phyloP scores from a whole-genome alignment of 2,888 invertebrate genomes.

The Gastrophysa polygoni region DNA sequence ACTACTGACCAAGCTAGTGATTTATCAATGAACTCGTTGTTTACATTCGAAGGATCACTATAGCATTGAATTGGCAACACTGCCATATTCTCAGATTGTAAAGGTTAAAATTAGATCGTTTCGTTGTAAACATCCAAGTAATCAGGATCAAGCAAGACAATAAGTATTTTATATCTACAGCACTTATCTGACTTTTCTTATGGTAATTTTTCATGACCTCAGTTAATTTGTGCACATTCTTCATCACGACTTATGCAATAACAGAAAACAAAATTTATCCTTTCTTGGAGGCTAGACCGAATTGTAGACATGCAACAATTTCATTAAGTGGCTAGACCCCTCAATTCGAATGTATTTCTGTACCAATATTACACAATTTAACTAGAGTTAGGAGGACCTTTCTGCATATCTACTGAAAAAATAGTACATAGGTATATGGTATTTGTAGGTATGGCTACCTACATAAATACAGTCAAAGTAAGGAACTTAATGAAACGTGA shows the following conservation, averaged over 20 bases:
- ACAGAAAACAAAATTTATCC: neutral
- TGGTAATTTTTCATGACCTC: constrained; percentile 11
- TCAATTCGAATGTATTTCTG: too few relatives aligned
- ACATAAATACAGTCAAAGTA: too few relatives aligned
- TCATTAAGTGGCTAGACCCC: neutral
- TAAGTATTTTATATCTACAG: neutral
- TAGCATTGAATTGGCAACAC: neutral
- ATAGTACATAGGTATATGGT: too few relatives aligned
- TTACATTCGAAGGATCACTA: neutral
- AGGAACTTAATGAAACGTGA: too few relatives aligned
- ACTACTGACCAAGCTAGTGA: too few relatives aligned
- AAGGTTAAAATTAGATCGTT: constrained; percentile 12
- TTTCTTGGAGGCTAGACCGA: constrained; percentile 22
- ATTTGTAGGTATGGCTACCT: too few relatives aligned
- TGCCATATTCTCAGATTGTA: neutral
- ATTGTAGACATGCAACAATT: constrained; percentile 13
- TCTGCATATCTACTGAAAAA: too few relatives aligned
- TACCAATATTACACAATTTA: too few relatives aligned
- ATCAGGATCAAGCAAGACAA: constrained; percentile 14
- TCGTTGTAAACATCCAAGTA: constrained; percentile 3
- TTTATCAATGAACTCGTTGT: too few relatives aligned
- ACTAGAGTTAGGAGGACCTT: too few relatives aligned
- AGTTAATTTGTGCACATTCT: neutral
- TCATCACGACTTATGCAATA: neutral
- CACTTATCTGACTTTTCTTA: constrained; percentile 5